phyloP scores from a whole-genome alignment of 1,140 invertebrate species.

The Papilio dardanus region DNA sequence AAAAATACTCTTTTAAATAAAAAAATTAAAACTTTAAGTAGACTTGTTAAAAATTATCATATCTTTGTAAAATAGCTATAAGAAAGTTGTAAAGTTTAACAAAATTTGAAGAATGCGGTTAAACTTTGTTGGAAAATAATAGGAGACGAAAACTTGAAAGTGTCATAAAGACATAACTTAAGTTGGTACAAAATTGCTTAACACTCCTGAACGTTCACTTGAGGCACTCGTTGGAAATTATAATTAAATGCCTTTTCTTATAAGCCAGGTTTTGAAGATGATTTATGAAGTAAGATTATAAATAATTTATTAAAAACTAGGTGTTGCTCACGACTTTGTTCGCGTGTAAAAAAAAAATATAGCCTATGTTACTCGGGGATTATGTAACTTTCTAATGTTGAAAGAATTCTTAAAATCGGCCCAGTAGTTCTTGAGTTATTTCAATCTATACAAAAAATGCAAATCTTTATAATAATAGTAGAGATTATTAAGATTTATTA shows the following conservation, averaged over 20 bases:
- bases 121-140: background rate
- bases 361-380: too few species aligned
- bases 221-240: constrained; percentile 9
- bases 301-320: too few species aligned
- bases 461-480: too few species aligned
- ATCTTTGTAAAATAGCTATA: constrained; percentile 11
- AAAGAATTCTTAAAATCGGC: too few species aligned
- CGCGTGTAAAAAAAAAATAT: too few species aligned
- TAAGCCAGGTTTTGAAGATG: background rate
- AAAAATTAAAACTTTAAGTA: too few species aligned
- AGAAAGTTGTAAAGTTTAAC: background rate
- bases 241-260: constrained; percentile 17
- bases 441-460: too few species aligned
- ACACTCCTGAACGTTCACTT: constrained; percentile 17
- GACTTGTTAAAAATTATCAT: background rate
- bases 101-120: constrained; percentile 5
- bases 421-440: too few species aligned
- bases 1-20: too few species aligned
- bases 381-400: too few species aligned
- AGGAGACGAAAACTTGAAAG: background rate
- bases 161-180: constrained; percentile 18
- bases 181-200: constrained; percentile 12
- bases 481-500: too few species aligned
- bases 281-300: constrained; percentile 5
- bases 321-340: too few species aligned